phyloP scores from a whole-genome alignment of 2,888 invertebrate genomes.

The Elmis aenea region DNA sequence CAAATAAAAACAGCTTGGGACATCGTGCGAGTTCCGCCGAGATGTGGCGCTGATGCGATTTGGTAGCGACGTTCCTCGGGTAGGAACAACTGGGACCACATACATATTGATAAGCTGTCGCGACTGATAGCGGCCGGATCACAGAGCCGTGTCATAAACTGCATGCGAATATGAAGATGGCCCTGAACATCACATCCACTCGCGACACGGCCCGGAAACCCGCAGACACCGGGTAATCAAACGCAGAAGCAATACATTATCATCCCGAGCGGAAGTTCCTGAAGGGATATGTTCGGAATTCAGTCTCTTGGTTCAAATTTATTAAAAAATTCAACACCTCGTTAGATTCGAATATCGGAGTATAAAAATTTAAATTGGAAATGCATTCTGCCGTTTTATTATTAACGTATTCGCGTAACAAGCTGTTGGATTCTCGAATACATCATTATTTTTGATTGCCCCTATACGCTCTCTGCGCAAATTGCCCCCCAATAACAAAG shows the following conservation, averaged over 20 bases:
- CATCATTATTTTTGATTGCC: constrained; percentile 27
- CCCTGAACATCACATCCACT: no score
- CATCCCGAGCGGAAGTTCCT: constrained; percentile 17
- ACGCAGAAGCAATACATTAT: constrained; percentile 24
- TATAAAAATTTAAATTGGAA: constrained; percentile 23
- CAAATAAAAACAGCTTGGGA: constrained; percentile 27
- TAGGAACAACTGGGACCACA: constrained; percentile 24
- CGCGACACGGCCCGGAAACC: neutral
- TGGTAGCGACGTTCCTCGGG: constrained; percentile 21
- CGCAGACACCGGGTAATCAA: constrained; percentile 19
- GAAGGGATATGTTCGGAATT: constrained; percentile 17
- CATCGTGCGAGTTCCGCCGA: constrained; percentile 18
- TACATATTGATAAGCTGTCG: constrained; percentile 35
- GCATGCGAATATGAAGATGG: constrained; percentile 27
- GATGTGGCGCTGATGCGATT: constrained; percentile 28
- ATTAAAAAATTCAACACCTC: constrained; percentile 26
- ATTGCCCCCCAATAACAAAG: constrained; percentile 22
- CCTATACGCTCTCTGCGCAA: constrained; percentile 18
- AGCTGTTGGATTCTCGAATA: constrained; percentile 23
- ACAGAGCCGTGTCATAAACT: constrained; percentile 25
- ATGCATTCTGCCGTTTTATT: constrained; percentile 21
- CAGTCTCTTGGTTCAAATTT: constrained; percentile 16
- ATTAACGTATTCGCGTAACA: constrained; percentile 23
- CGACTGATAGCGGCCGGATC: constrained; percentile 26
- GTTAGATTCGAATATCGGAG: constrained; percentile 24